Conservation (phyloP, 2,888 invertebrate genomes). For the Selenia dentaria region DNA sequence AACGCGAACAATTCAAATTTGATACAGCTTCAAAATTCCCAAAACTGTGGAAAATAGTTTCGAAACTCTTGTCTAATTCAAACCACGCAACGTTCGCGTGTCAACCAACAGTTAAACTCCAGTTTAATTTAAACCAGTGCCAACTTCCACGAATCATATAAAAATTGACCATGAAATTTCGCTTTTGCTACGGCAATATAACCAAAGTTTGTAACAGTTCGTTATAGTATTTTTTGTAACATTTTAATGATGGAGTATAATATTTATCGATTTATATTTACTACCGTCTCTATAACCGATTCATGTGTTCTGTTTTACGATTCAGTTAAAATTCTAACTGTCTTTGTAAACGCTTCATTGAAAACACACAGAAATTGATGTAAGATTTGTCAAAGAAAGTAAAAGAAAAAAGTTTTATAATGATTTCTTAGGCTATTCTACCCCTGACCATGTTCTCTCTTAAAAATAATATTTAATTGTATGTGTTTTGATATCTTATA, state of each 20-base stretch:
- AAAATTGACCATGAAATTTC: slow-evolving; percentile 83
- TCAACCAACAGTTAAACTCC: slow-evolving; percentile 59
- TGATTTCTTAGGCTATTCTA: too few species aligned
- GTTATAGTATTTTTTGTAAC: slow-evolving; percentile 32
- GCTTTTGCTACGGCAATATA: slow-evolving; percentile 64
- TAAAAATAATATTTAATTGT: too few species aligned
- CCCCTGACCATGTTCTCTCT: too few species aligned
- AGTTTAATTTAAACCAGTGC: slow-evolving; percentile 78
- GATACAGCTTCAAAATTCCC: slow-evolving; percentile 37
- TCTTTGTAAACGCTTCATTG: background rate
- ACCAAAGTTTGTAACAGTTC: slow-evolving; percentile 51
- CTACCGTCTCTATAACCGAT: slow-evolving; percentile 26
- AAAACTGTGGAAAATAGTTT: slow-evolving; percentile 51
- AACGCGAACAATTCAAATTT: slow-evolving; percentile 14
- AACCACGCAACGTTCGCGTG: slow-evolving; percentile 66
- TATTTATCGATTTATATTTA: slow-evolving; percentile 35
- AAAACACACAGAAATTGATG: too few species aligned
- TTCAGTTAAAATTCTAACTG: slow-evolving; percentile 12
- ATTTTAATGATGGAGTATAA: slow-evolving; percentile 32
- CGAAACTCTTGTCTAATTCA: slow-evolving; percentile 64
- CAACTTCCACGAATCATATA: slow-evolving; percentile 76
- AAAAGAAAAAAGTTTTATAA: too few species aligned
- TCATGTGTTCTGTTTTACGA: slow-evolving; percentile 17
- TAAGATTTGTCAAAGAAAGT: too few species aligned
- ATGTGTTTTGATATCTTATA: too few species aligned